Conservation (phyloP, 2,888 invertebrate species). For the Galerucella calmariensis region DNA sequence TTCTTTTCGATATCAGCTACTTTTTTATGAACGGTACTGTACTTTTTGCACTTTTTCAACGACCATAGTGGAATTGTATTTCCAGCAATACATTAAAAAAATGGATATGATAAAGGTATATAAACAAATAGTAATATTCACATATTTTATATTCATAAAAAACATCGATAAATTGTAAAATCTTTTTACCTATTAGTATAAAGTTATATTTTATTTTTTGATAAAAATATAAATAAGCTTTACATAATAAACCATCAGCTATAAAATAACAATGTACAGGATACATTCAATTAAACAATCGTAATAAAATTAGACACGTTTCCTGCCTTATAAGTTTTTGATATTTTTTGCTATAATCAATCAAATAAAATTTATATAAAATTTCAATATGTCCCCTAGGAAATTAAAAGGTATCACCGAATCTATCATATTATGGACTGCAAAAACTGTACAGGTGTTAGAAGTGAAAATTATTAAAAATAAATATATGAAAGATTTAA, state of each 20-base stretch:
- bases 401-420: not conserved
- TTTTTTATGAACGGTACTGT: no score
- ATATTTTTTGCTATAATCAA: not conserved
- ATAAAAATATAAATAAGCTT: not conserved
- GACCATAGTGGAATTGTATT: no score
- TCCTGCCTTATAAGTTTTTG: not conserved
- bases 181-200: not conserved
- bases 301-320: not conserved
- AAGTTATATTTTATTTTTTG: not conserved
- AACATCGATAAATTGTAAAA: slow-evolving; percentile 12
- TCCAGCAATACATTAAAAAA: no score
- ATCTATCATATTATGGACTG: no score
- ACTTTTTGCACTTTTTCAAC: no score
- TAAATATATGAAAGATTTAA: no score
- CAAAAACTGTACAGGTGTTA: no score
- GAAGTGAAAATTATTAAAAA: no score
- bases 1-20: no score
- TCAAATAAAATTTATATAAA: not conserved
- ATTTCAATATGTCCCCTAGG: not conserved
- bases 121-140: not conserved
- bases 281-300: not conserved
- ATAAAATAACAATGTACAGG: not conserved
- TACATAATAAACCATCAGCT: not conserved
- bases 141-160: slow-evolving; percentile 6
- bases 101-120: not conserved